Evolutionary conservation across 2,797 vertebrate genomes (phyloP), one percentile per base, ranked within the genome.

Genomic region (Aeoliscus strigatus): DNA sequence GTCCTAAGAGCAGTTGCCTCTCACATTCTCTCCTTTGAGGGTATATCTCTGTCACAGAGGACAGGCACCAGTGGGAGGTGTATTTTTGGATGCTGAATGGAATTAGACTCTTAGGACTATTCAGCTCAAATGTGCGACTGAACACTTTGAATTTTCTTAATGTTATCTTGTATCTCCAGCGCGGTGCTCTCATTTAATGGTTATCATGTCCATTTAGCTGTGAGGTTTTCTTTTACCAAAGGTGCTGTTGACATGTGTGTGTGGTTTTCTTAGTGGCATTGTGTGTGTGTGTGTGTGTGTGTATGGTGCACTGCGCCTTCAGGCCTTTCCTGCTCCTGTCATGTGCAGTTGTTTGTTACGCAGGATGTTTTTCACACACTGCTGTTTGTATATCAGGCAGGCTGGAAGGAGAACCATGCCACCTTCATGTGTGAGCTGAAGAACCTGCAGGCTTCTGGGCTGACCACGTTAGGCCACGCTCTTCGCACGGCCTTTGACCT

Each of bases 351-450:
- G 14, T 54, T 40, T 58, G 30, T 49, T n/a, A 8, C 28, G 44
- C 37, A 7, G 12, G 4, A 2, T 1, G 6, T 28, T 50, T 26
- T 60, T 13, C 25, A 38, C 8, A 1, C 27, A 15, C 66, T 32
- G 30, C 10, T 25, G 21, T 58, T 2, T 86, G 42, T 72, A 8
- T 83, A 82, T 57, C 80, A 99, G 96, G 96, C 94, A 24, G 96
- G 96, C 59, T 99, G 96, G 96, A 98, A 97, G 77, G 96, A 99
- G 84, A 98, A 96, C 75, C 96, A 99, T 0, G 90, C 94, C 59
- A 97, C 96, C 0, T 99, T 99, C 80, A 99, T 99, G 96, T 98
- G 88, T 13, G 96, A 99, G 79, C 85, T 99, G 80, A 99, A 98
- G 88, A 97, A 98, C 77, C 90, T 99, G 68, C 94, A 98, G 82